These are phyloP conservation scores for Crocidura indochinensis DNA, from an alignment of 2,797 vertebrate genomes.

Conservation along the genomic window DNA sequence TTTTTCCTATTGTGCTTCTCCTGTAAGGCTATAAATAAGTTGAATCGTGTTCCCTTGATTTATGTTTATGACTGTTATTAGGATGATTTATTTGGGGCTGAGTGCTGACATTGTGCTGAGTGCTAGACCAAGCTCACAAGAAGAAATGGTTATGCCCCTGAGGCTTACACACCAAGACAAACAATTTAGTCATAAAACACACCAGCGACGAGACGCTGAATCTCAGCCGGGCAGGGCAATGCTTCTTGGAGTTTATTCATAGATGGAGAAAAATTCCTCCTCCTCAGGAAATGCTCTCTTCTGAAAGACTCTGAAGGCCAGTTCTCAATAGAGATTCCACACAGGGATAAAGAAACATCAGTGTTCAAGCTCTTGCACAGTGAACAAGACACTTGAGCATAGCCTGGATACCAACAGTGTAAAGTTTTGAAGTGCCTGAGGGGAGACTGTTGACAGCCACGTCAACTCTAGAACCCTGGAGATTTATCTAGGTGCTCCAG, in stretches of 20 bases:
- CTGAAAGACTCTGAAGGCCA: slow-evolving; percentile 71
- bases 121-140: slow-evolving; percentile 80
- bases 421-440: background rate
- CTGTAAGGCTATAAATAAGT: slow-evolving; percentile 85
- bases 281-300: slow-evolving; percentile 66
- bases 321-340: slow-evolving; percentile 25
- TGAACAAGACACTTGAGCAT: background rate
- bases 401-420: slow-evolving; percentile 7
- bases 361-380: background rate
- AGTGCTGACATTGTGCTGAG: slow-evolving; percentile 78
- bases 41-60: slow-evolving; percentile 82
- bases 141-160: slow-evolving; percentile 84
- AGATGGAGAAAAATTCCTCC: slow-evolving; percentile 77
- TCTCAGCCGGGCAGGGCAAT: slow-evolving; percentile 76
- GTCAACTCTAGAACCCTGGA: background rate
- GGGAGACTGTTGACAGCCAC: background rate
- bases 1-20: slow-evolving; percentile 82
- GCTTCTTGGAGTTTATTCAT: slow-evolving; percentile 73
- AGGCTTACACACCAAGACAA: slow-evolving; percentile 86
- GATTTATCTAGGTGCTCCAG: background rate
- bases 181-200: slow-evolving; percentile 85
- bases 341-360: slow-evolving; percentile 30
- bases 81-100: slow-evolving; percentile 82
- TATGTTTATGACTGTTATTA: slow-evolving; percentile 86
- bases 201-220: slow-evolving; percentile 81